Conservation (phyloP, 2,888 invertebrate species). For the Seira sanloemensis region DNA sequence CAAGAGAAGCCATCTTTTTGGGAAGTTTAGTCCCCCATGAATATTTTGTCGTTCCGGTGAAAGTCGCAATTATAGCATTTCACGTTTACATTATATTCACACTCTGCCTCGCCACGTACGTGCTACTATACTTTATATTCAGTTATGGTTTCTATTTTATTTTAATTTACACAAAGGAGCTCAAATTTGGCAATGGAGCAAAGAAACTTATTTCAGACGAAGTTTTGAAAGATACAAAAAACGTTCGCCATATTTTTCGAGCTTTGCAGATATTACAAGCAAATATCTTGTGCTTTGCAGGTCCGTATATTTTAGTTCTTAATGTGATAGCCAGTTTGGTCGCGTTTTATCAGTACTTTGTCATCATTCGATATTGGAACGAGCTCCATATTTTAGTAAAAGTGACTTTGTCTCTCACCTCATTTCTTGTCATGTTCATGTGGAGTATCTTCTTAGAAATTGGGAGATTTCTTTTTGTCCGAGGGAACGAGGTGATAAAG, state of each 20-base stretch:
- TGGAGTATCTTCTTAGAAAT: not conserved
- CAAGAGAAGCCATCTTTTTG: constrained; percentile 6
- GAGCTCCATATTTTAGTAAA: not conserved
- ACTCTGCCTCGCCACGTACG: not conserved
- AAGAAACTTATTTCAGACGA: no score
- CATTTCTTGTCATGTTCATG: not conserved
- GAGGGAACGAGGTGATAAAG: not conserved
- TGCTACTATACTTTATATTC: not conserved
- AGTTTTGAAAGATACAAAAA: not conserved
- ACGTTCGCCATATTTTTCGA: no score
- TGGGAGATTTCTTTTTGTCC: not conserved
- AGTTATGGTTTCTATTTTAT: not conserved
- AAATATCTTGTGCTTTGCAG: no score
- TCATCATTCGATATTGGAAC: constrained; percentile 15
- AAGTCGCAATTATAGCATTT: not conserved
- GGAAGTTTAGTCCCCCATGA: not conserved
- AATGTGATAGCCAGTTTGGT: not conserved
- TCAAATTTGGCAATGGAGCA: not conserved
- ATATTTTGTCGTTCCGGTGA: not conserved
- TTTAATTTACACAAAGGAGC: not conserved
- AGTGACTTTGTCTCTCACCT: not conserved
- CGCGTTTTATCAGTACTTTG: constrained; percentile 11
- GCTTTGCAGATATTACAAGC: no score
- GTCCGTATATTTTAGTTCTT: no score
- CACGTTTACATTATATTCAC: not conserved